These are phyloP conservation scores for Bombus polaris DNA, from an alignment of 1,140 invertebrate species.

Conservation along the genomic window DNA sequence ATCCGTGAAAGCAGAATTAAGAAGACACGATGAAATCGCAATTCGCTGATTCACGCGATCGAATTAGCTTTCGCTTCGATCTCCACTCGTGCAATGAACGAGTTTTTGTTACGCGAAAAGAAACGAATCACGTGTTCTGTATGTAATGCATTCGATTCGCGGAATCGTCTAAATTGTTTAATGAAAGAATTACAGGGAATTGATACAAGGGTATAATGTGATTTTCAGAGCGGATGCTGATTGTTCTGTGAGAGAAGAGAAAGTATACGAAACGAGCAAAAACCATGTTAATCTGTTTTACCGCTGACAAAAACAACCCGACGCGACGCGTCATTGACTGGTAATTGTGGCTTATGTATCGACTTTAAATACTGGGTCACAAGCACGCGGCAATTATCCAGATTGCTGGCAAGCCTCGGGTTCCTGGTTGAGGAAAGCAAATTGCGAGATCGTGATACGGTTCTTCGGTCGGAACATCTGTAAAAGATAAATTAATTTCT, in stretches of 20 bases:
- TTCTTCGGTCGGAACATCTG: neutral
- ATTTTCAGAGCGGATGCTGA: slow-evolving; percentile 3
- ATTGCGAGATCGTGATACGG: slow-evolving; percentile 7
- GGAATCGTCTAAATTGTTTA: neutral
- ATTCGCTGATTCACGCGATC: slow-evolving; percentile 4
- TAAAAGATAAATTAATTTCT: neutral
- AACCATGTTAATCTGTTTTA: slow-evolving; percentile 23
- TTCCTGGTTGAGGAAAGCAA: neutral
- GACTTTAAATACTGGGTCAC: slow-evolving; percentile 17
- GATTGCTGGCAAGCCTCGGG: slow-evolving; percentile 10
- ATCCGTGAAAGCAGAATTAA: slow-evolving; percentile 44
- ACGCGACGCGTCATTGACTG: slow-evolving; percentile 22
- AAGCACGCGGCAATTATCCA: slow-evolving; percentile 21
- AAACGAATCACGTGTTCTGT: neutral
- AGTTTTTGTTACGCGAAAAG: neutral
- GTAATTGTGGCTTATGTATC: slow-evolving; percentile 26
- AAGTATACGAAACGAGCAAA: neutral
- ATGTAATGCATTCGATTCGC: neutral
- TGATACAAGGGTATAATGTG: neutral
- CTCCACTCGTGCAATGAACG: neutral
- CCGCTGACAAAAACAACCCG: slow-evolving; percentile 27
- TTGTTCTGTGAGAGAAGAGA: slow-evolving; percentile 21
- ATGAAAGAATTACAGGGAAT: neutral
- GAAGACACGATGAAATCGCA: neutral
- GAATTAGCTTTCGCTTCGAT: neutral